Conservation (phyloP, 2,797 vertebrate species). For the Botia almorhae region DNA sequence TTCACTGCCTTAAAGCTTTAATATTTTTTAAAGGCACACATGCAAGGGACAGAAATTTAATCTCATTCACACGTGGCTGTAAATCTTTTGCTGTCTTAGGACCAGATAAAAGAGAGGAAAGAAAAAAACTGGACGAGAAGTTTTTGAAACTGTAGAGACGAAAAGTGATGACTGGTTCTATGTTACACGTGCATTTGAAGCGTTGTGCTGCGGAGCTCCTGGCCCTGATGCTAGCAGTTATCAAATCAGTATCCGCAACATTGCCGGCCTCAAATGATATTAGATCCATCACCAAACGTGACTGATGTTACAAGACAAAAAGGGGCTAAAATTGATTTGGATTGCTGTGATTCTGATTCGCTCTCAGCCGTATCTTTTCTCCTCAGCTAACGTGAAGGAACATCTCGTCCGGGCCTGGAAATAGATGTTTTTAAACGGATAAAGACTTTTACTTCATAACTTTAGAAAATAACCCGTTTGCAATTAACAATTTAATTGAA, state of each 20-base stretch:
- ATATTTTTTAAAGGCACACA: slow-evolving; percentile 72
- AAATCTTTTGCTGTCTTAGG: slow-evolving; percentile 75
- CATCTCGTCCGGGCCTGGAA: background rate
- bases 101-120: slow-evolving; percentile 53
- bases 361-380: slow-evolving; percentile 10
- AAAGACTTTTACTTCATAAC: background rate
- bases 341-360: background rate
- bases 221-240: background rate
- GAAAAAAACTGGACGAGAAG: slow-evolving; percentile 18
- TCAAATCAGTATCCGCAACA: no score
- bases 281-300: slow-evolving; percentile 8
- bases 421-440: background rate
- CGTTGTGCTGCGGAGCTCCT: slow-evolving; percentile 21
- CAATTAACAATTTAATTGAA: no score
- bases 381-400: background rate
- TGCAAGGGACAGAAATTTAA: slow-evolving; percentile 67
- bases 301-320: slow-evolving; percentile 13
- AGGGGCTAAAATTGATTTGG: background rate
- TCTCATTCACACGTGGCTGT: slow-evolving; percentile 72
- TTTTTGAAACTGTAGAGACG: background rate
- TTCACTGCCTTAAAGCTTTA: slow-evolving; percentile 66
- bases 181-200: background rate
- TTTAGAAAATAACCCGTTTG: no score
- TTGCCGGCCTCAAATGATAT: no score
- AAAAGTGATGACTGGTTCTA: no score